Base-by-base conservation (phyloP, 2,888 invertebrate species). In the Heteromyza rotundicornis region DNA sequence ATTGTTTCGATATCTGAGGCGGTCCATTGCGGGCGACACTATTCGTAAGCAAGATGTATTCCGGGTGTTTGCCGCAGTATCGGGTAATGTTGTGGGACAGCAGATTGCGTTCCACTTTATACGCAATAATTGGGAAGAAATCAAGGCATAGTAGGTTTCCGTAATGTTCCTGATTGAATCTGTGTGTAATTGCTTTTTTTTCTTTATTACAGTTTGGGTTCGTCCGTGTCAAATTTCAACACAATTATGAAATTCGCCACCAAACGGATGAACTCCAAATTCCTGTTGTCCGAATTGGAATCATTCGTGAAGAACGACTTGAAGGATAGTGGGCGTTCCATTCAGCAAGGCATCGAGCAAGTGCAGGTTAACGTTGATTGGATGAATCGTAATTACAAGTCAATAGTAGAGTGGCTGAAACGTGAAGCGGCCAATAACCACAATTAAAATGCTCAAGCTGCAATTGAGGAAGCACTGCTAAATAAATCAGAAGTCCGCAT, bases 11-110 rank as follows among this genome's bases (percentile, higher is more conserved):
- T 95, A 92, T 77, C 83, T 95, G 64, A 89, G 92, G 60, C 87
- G 91, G 82, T 87, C 92, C 0, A 82, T 92, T 19, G 87, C 88
- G 1, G 89, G 90, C 52, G 89, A 89, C 72, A 90, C 90, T 1
- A 93, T 95, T 57, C 86, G 94, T 7, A 93, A 92, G 75, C 95
- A 95, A 79, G 95, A 95, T 76, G 87, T 90, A 0, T 86, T 89
- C 5, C 84, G 90, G 10, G 94, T 94, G 0, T 92, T 95, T 78
- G 87, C 87, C 0, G 87, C 92, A 0, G 91, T 95, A 0, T 88
- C 92, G 0, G 87, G 86, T 52, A 93, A 92, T 57, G 87, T 90
- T 0, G 87, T 92, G 56, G 95, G 95, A 0, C 91, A 92, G 72
- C 89, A 91, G n/a, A 86, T 95, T 24, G 89, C 91, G 0, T 94